Evolutionary conservation across 2,888 invertebrate genomes (phyloP), one percentile per base, ranked within the genome.

Genomic region (Beris morrisii): DNA sequence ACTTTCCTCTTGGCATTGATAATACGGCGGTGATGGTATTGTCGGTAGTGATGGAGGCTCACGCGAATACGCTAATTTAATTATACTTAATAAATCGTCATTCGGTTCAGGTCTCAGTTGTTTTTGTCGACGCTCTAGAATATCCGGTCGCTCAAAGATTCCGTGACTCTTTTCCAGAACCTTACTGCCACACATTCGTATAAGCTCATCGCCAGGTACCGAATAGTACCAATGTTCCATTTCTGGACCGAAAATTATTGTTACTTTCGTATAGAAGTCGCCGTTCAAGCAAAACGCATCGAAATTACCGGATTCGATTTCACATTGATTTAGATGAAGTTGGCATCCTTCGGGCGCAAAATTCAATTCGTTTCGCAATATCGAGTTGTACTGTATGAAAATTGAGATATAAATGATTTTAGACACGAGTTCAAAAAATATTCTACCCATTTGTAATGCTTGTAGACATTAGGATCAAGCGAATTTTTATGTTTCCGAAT

Each of bases 171-270:
- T 38, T 13, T 43, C 63, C 15, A 50, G 31, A 2, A 52, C 11
- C 22, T 53, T 50, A 53, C 63, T 63, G 7, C 63, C 63, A 15
- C 53, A 63, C 32, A 63, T 50, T 12, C 28, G 43, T 9, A 15
- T 15, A 4, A 9, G 43, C 5, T 50, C 63, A 53, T 38, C 7
- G n/a, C 52, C 63, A 4, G 63, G 63, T 13, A 43, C 28, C 22
- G 63, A 50, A 13, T 63, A 63, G 38, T 63, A 53, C 63, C 63
- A 63, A 28, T 63, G 52, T 22, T 63, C 32, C 63, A 63, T 63
- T 43, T 63, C 63, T 11, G 52, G 43, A 15, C 52, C 44, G 22
- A 53, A 43, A 22, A 63, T 63, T 4, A 63, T 53, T 11, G 63
- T 63, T 31, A 53, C 43, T 9, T 9, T n/a, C 15, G 63, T 28